Conservation (phyloP, 2,888 invertebrate genomes). For the Phortica magna region DNA sequence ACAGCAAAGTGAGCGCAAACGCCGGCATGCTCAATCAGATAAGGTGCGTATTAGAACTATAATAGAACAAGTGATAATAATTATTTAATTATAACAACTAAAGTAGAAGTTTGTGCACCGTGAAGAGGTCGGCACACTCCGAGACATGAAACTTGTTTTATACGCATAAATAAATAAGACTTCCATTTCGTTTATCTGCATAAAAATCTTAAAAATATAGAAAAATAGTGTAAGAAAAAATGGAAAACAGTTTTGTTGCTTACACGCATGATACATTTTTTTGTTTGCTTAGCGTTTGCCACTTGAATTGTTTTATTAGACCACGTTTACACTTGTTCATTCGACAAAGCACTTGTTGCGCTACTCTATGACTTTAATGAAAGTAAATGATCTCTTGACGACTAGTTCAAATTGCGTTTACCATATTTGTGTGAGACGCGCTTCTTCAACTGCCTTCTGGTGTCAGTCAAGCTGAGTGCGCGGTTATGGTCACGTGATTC, state of each 20-base stretch:
- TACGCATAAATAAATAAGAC: conserved; percentile 38
- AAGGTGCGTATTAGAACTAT: conserved; percentile 71
- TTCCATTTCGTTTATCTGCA: conserved; percentile 40
- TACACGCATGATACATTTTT: not conserved
- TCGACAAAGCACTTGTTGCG: conserved; percentile 29
- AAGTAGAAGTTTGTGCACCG: not conserved
- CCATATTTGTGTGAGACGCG: conserved; percentile 56
- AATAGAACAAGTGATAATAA: conserved; percentile 29
- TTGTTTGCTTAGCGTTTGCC: not conserved
- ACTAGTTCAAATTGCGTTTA: conserved; percentile 67
- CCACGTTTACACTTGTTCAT: conserved; percentile 23
- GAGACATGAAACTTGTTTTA: not conserved
- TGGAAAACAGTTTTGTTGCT: not conserved
- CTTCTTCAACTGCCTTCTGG: not conserved
- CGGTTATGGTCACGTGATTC: conserved; percentile 76
- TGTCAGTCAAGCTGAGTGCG: not conserved
- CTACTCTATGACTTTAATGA: conserved; percentile 53
- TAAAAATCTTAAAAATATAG: conserved; percentile 4
- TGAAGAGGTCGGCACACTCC: not conserved
- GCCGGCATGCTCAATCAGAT: conserved; percentile 63
- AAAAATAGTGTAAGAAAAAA: conserved; percentile 6
- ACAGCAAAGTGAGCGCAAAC: conserved; percentile 81
- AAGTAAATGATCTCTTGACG: conserved; percentile 70
- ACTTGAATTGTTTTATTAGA: not conserved
- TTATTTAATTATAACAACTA: conserved; percentile 41